phyloP scores from a whole-genome alignment of 2,888 invertebrate genomes.

The Escarpia spicata region DNA sequence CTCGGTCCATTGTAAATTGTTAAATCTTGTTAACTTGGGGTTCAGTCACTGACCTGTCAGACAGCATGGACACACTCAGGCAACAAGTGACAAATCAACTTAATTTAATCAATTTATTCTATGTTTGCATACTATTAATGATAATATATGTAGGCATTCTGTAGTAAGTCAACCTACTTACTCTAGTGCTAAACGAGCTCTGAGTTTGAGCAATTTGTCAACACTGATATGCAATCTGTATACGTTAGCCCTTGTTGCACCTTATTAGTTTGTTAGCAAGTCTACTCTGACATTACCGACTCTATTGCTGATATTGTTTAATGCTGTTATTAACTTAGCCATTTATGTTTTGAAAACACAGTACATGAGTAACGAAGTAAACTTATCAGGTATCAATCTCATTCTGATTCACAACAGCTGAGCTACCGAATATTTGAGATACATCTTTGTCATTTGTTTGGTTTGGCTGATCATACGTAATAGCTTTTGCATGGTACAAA shows the following conservation, averaged over 20 bases:
- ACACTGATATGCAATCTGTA: neutral
- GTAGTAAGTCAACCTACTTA: constrained; percentile 13
- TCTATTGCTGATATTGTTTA: neutral
- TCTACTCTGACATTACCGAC: neutral
- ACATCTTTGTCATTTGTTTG: too few relatives aligned
- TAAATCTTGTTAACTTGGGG: neutral
- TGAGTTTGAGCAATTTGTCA: neutral
- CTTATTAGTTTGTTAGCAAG: neutral
- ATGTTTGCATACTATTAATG: neutral
- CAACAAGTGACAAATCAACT: neutral
- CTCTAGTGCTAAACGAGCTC: neutral
- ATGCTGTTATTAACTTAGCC: neutral
- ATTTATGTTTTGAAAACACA: too few relatives aligned
- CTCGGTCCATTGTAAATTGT: too few relatives aligned
- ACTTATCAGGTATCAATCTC: too few relatives aligned
- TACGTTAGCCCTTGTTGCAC: neutral
- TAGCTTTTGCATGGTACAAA: too few relatives aligned
- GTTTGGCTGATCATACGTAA: too few relatives aligned
- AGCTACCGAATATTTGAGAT: too few relatives aligned
- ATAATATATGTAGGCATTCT: neutral
- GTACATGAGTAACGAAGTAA: too few relatives aligned
- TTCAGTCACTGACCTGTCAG: neutral
- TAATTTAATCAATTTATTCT: neutral
- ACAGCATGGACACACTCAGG: neutral
- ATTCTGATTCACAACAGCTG: too few relatives aligned